These are phyloP conservation scores for Nyleta sp. DNA, from an alignment of 2,888 invertebrate species.

Conservation along the genomic window DNA sequence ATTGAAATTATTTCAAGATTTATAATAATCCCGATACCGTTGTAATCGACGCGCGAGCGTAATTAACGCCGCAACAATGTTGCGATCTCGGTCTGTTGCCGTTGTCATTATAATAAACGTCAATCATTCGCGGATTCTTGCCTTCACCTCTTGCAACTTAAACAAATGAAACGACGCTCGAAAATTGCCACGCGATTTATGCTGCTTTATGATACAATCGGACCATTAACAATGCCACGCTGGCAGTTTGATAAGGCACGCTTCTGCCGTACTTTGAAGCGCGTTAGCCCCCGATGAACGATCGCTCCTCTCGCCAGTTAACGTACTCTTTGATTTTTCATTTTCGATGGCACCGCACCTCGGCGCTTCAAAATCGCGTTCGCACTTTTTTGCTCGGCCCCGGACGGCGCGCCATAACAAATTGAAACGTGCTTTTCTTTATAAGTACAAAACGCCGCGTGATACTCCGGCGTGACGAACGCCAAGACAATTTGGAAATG, in stretches of 20 bases:
- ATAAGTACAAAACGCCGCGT: slow-evolving; percentile 45
- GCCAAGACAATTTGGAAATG: slow-evolving; percentile 66
- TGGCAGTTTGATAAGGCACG: slow-evolving; percentile 66
- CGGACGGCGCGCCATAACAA: slow-evolving; percentile 13
- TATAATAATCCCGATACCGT: slow-evolving; percentile 29
- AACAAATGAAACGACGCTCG: neutral
- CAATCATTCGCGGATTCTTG: neutral
- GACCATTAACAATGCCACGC: slow-evolving; percentile 26
- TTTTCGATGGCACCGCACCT: no score
- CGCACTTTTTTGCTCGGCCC: neutral
- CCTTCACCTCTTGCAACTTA: neutral
- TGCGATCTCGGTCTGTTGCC: neutral
- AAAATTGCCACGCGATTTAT: neutral
- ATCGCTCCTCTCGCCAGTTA: slow-evolving; percentile 66
- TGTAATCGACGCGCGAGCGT: slow-evolving; percentile 15
- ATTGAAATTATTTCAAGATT: slow-evolving; percentile 58
- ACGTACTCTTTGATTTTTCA: no score
- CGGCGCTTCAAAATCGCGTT: neutral
- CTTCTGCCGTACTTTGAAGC: slow-evolving; percentile 51
- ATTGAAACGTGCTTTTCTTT: slow-evolving; percentile 38
- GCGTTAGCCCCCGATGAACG: slow-evolving; percentile 69
- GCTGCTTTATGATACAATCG: slow-evolving; percentile 16
- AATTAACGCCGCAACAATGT: slow-evolving; percentile 45
- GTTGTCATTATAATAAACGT: slow-evolving; percentile 1
- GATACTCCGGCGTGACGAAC: slow-evolving; percentile 49